Evolutionary conservation across 2,113 vertebrate genomes (phyloP).

Genomic region (Chrysochloris asiatica): DNA sequence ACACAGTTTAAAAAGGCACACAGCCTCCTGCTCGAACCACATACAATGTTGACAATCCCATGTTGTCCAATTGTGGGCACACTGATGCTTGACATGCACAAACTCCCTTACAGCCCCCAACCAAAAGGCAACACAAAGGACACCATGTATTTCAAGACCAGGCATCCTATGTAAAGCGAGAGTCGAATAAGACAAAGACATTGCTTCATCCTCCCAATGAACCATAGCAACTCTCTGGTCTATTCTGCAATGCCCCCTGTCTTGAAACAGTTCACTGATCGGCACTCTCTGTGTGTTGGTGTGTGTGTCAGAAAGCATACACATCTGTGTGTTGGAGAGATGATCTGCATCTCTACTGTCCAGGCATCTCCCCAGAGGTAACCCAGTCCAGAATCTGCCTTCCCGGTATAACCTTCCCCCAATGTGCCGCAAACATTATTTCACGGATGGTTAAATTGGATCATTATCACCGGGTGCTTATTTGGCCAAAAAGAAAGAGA

Average conservation of each 20-base stretch:
- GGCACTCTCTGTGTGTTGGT: conserved; percentile 37
- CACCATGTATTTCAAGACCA: conserved; percentile 55
- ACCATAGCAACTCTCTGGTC: conserved; percentile 67
- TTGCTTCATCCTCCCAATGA: conserved; percentile 60
- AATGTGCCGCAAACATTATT: conserved; percentile 85
- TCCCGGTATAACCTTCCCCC: conserved; percentile 82
- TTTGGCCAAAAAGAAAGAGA: conserved; percentile 83
- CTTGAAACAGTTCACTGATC: conserved; percentile 71
- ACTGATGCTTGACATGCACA: conserved; percentile 36
- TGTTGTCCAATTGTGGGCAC: conserved; percentile 66
- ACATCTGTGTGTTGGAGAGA: background rate
- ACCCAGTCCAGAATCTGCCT: conserved; percentile 74
- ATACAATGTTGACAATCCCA: conserved; percentile 70
- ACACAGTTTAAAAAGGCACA: background rate
- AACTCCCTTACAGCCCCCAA: conserved; percentile 43
- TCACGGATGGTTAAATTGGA: conserved; percentile 89
- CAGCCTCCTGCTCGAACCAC: conserved; percentile 53
- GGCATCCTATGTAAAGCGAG: conserved; percentile 28
- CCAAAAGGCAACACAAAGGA: conserved; percentile 49
- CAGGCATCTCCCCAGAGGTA: conserved; percentile 78
- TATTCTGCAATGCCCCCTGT: conserved; percentile 81
- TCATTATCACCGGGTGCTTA: conserved; percentile 86
- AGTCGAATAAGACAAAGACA: conserved; percentile 72
- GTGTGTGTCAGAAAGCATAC: conserved; percentile 48
- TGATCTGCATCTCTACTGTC: conserved; percentile 70